phyloP scores from a whole-genome alignment of 2,888 invertebrate genomes.

The Drosophila atripex region DNA sequence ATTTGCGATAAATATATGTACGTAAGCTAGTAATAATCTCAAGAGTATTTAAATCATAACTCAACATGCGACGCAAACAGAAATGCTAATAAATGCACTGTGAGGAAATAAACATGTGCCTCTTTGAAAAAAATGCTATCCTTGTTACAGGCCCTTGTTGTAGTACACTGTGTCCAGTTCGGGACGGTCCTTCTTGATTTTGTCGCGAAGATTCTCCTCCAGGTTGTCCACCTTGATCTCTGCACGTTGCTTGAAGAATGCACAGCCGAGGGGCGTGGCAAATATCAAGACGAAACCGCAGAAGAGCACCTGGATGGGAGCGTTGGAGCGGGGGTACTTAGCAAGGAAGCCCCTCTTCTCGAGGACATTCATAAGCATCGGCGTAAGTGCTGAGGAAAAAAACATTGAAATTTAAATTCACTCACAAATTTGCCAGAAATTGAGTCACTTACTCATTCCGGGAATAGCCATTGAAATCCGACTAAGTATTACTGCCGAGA shows the following conservation, averaged over 20 bases:
- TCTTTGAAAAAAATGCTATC: constrained; percentile 18
- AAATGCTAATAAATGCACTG: constrained; percentile 33
- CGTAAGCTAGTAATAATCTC: constrained; percentile 6
- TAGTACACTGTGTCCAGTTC: constrained; percentile 89
- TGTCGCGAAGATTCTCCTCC: constrained; percentile 90
- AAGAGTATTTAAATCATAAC: constrained; percentile 21
- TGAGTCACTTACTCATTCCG: constrained; percentile 88
- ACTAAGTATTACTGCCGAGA: constrained; percentile 94
- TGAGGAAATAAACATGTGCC: constrained; percentile 27
- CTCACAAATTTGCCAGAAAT: too few relatives aligned
- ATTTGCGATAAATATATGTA: background rate
- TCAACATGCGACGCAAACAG: constrained; percentile 5
- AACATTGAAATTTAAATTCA: background rate
- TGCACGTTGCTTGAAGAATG: constrained; percentile 96
- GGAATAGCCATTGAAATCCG: constrained; percentile 96
- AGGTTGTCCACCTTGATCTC: constrained; percentile 87
- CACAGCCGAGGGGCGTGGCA: constrained; percentile 98
- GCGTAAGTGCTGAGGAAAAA: constrained; percentile 84
- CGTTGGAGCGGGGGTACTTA: constrained; percentile 88
- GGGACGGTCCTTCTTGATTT: constrained; percentile 86
- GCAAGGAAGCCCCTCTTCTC: constrained; percentile 87
- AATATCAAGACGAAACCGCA: constrained; percentile 90
- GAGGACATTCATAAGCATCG: constrained; percentile 89
- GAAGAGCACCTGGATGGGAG: constrained; percentile 90
- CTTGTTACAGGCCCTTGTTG: constrained; percentile 94